These are phyloP conservation scores for Mallotus villosus DNA, from an alignment of 2,797 vertebrate genomes.

Conservation along the genomic window DNA sequence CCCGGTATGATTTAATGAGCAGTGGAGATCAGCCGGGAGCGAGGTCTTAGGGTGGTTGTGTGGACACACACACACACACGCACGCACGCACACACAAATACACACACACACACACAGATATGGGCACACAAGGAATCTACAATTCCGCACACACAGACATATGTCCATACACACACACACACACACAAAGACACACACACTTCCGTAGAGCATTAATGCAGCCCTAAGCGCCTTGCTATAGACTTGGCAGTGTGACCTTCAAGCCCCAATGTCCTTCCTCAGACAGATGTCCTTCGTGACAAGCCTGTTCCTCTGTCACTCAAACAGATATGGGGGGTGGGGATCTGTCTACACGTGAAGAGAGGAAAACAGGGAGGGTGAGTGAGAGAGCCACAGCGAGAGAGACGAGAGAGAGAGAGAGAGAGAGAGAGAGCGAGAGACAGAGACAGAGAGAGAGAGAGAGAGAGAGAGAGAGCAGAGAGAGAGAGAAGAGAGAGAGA, in stretches of 20 bases:
- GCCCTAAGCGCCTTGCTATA: conserved; percentile 61
- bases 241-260: conserved; percentile 63
- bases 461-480: conserved; percentile 9
- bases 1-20: conserved; percentile 63
- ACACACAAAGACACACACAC: conserved; percentile 36
- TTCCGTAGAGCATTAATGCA: conserved; percentile 53
- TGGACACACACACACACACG: conserved; percentile 27
- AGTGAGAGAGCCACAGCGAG: conserved; percentile 1
- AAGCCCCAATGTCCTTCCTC: conserved; percentile 55
- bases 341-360: conserved; percentile 57
- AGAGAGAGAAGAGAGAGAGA: background rate
- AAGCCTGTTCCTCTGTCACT: conserved; percentile 44
- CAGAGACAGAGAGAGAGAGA: background rate
- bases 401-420: conserved; percentile 6
- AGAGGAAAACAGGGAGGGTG: background rate
- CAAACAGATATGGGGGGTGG: conserved; percentile 40
- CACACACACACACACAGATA: background rate
- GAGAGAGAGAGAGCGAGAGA: background rate
- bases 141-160: conserved; percentile 7
- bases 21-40: conserved; percentile 50
- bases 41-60: conserved; percentile 46
- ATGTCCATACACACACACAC: conserved; percentile 18
- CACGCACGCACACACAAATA: conserved; percentile 10
- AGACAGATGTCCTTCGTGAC: conserved; percentile 58
- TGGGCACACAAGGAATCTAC: conserved; percentile 13